phyloP scores from a whole-genome alignment of 2,888 invertebrate species.

The Parthenolecanium corni region DNA sequence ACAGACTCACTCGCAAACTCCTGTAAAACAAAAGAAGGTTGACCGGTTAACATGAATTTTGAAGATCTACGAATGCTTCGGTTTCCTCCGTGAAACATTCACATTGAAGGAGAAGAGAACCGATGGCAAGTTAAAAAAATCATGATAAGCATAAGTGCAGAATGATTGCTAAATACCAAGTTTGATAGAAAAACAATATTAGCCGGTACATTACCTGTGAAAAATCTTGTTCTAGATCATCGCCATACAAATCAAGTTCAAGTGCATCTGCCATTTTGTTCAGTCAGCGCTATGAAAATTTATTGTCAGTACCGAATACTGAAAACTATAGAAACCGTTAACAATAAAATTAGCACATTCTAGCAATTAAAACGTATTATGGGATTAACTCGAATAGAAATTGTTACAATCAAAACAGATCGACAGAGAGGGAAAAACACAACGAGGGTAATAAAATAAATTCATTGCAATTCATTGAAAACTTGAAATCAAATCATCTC shows the following conservation, averaged over 20 bases:
- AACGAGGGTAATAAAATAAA: too few species aligned
- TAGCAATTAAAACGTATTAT: background rate
- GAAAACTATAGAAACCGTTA: background rate
- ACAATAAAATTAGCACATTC: background rate
- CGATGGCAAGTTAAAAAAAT: too few species aligned
- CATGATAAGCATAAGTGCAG: too few species aligned
- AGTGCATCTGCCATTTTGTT: slow-evolving; percentile 81
- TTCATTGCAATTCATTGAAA: too few species aligned
- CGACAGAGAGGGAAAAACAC: too few species aligned
- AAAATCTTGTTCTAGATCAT: slow-evolving; percentile 92
- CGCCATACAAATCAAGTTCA: slow-evolving; percentile 93
- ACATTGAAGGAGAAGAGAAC: too few species aligned
- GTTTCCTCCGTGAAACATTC: background rate
- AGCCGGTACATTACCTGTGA: slow-evolving; percentile 29
- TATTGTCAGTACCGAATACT: background rate
- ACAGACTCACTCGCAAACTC: slow-evolving; percentile 41
- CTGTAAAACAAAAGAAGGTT: background rate
- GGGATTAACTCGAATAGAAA: background rate
- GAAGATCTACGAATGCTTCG: background rate
- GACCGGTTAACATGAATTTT: background rate
- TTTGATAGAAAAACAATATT: too few species aligned
- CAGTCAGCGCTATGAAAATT: background rate
- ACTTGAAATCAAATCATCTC: too few species aligned
- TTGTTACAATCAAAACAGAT: too few species aligned
- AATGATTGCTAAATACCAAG: too few species aligned